Base-by-base conservation (phyloP, 2,797 vertebrate species). In the Loris lydekkerianus region DNA sequence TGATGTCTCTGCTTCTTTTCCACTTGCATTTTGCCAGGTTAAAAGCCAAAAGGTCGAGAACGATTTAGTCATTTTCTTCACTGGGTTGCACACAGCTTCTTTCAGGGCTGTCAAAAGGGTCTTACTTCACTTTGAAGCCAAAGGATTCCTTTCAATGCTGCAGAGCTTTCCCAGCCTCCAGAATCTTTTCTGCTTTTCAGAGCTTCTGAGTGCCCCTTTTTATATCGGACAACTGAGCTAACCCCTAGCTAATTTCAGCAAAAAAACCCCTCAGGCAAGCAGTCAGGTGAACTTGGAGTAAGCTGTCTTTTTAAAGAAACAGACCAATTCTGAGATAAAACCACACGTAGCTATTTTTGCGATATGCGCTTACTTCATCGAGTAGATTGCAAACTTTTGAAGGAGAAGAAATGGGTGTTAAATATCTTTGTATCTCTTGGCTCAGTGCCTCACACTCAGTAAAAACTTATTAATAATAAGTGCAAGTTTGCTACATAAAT, bases 1-100 rank as follows among this genome's bases (percentile, higher is more conserved):
- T 27, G 37, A 80, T 5, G 2, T 31, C 60, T 34, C 56, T 43
- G 65, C 49, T 80, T 7, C 37, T n/a, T 90, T 83, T 81, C 69
- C 73, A 31, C 27, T 56, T 53, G 18, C 14, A 49, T 56, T 63
- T 56, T 34, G 20, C 49, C 85, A 34, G 77, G 6, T 78, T 82
- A 85, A 94, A 93, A 92, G 61, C 85, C 96, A 73, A 53, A 92
- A n/a, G 31, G 56, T 72, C 37, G 25, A 90, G 73, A 49, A 40
- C 1, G 53, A 70, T 46, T 73, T 29, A 13, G 53, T 93, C 20
- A 43, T 92, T 75, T 89, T 69, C 70, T 96, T 76, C 65, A 20
- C 0, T 70, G 83, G n/a, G 27, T 77, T 86, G 86, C 60, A 56
- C 27, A n/a, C 0, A 20, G 58, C 14, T 85, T n/a, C 72, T 65